Percentiles rank a stretch among this genome's conserved stretches.
Conservation (phyloP, 2,113 vertebrate genomes). For the Hippocampus mohnikei region DNA sequence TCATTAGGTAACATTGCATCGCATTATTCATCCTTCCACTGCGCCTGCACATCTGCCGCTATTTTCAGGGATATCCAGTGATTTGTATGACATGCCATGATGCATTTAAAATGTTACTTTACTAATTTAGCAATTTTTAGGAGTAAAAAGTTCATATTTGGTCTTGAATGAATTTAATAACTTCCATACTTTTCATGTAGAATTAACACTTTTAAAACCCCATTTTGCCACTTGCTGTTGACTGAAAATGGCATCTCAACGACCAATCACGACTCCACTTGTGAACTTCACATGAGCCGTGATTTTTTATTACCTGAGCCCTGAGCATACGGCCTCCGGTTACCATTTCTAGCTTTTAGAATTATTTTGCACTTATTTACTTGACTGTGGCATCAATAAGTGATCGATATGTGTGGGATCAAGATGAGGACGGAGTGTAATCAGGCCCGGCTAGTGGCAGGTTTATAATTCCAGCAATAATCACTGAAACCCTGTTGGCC, state of each 20-base stretch:
- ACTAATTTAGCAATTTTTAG: no score
- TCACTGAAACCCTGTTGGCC: background rate
- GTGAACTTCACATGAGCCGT: no score
- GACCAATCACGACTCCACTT: no score
- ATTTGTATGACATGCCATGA: background rate
- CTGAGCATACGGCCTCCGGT: no score
- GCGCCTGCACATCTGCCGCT: background rate
- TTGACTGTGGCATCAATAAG: background rate
- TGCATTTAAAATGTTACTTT: background rate
- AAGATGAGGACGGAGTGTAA: slow-evolving; percentile 1
- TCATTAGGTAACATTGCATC: no score
- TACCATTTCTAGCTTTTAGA: background rate
- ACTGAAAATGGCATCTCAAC: no score
- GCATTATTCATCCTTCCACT: background rate
- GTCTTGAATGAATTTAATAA: no score
- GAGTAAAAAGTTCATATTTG: no score
- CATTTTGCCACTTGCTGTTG: no score
- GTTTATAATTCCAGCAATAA: background rate
- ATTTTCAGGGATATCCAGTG: background rate
- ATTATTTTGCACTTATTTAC: background rate
- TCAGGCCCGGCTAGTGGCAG: background rate
- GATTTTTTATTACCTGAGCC: no score
- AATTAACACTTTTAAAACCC: no score
- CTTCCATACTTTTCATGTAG: no score
- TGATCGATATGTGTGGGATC: background rate